A percentile compares a stretch with the other conserved stretches of the same genome.
These are phyloP conservation scores for Candoia aspera DNA, from an alignment of 2,113 vertebrate genomes.

Conservation along the genomic window DNA sequence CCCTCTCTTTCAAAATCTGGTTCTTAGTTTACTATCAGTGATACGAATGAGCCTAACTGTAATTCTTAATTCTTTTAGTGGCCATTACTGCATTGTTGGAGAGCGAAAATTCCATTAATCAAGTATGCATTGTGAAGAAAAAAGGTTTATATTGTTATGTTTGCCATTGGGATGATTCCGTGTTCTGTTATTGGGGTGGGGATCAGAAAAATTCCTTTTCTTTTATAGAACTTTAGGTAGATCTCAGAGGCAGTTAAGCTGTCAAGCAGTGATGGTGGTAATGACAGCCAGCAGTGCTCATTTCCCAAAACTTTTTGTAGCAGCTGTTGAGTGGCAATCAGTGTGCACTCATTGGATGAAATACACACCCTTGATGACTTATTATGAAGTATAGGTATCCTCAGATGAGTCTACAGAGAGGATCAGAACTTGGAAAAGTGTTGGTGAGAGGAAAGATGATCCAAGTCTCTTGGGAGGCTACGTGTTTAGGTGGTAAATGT, in stretches of 20 bases:
- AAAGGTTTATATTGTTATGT: neutral
- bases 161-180: neutral
- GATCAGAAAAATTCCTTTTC: neutral
- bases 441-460: neutral
- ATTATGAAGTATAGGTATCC: neutral
- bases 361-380: neutral
- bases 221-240: neutral
- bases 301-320: neutral
- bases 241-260: neutral
- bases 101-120: neutral
- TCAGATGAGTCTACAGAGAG: neutral
- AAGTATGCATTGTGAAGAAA: neutral
- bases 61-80: neutral
- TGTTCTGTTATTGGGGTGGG: neutral
- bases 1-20: neutral
- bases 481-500: neutral
- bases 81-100: neutral
- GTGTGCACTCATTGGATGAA: neutral
- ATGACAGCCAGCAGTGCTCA: neutral
- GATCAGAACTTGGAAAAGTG: neutral
- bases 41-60: neutral
- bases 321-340: neutral
- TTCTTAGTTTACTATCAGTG: neutral
- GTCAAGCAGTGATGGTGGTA: rapidly evolving
- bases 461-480: neutral